Base-by-base conservation (phyloP, 2,888 invertebrate species). In the Chrysolina oricalcia region DNA sequence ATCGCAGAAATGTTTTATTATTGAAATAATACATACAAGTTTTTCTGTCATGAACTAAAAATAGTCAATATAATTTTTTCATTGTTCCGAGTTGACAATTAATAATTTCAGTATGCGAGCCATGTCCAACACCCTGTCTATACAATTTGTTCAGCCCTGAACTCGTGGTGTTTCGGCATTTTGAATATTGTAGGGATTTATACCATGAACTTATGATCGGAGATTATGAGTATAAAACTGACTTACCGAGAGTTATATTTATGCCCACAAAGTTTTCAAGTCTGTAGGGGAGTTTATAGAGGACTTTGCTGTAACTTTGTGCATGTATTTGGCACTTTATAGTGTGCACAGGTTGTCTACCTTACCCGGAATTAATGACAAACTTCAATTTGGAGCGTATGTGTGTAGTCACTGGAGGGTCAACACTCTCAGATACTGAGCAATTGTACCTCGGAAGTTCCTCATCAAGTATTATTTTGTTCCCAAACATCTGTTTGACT, bases 201-300 rank as follows among this genome's bases (percentile, higher is more conserved):
- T 59, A 59, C 27, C 59, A 17, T 59, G 59, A 59, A 59, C 59
- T 59, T 59, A 59, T 59, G 59, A 59, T 59, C 59, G 59, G 35
- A 59, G 59, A 59, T 59, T 59, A 59, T 59, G 59, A 59, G 63
- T 48, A 64, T 63, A 70, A 70, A 70, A 70, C 48, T 70, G 70
- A 70, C 70, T 70, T 70, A 70, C 63, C 19, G 70, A 35, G 23
- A 70, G 70, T 43, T 63, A 63, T 70, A 70, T 70, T 70, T 70
- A 70, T 63, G 48, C 48, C n/a, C 48, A 63, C 64, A 48, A 70
- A 70, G 70, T 70, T 70, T 70, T 63, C 48, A 63, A 70, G 63
- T 70, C 70, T 70, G 63, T 19, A 63, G 70, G 70, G 63, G 35
- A 59, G 59, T 59, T 59, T 59, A 59, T 59, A 59, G 59, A 21